phyloP scores from a whole-genome alignment of 2,888 invertebrate species.

The Thecophora atra region DNA sequence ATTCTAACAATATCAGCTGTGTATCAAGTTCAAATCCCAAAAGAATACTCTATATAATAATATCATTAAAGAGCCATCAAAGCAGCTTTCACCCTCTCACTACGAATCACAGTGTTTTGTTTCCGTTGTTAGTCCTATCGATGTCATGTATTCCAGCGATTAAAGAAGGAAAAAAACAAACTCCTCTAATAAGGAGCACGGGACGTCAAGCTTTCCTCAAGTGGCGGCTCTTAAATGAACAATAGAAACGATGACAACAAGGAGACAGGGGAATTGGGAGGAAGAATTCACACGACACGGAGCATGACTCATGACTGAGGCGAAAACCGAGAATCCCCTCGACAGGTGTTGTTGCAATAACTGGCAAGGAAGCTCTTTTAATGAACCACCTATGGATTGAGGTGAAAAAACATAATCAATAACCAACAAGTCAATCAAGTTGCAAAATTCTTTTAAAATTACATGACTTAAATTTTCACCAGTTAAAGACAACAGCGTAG shows the following conservation, averaged over 20 bases:
- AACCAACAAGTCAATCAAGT: no score
- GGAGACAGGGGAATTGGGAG: background rate
- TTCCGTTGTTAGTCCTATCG: slow-evolving; percentile 8
- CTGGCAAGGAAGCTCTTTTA: no score
- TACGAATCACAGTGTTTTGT: background rate
- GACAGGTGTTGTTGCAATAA: background rate
- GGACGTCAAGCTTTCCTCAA: background rate
- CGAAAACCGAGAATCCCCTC: background rate
- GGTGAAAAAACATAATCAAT: no score
- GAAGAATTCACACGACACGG: background rate
- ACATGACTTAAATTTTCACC: no score
- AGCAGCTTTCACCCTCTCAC: background rate
- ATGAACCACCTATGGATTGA: no score
- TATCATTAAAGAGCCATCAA: background rate
- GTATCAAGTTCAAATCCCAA: no score
- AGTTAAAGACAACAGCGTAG: no score
- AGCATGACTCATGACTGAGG: background rate
- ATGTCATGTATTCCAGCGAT: slow-evolving; percentile 9
- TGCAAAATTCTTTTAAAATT: no score
- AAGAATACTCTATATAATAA: background rate
- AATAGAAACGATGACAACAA: background rate
- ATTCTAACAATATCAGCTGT: no score
- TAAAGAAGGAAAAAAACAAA: slow-evolving; percentile 8
- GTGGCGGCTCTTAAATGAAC: slow-evolving; percentile 1
- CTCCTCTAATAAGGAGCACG: slow-evolving; percentile 1